These are phyloP conservation scores for Platycheirus rosarum DNA, from an alignment of 2,888 invertebrate species.

Conservation along the genomic window DNA sequence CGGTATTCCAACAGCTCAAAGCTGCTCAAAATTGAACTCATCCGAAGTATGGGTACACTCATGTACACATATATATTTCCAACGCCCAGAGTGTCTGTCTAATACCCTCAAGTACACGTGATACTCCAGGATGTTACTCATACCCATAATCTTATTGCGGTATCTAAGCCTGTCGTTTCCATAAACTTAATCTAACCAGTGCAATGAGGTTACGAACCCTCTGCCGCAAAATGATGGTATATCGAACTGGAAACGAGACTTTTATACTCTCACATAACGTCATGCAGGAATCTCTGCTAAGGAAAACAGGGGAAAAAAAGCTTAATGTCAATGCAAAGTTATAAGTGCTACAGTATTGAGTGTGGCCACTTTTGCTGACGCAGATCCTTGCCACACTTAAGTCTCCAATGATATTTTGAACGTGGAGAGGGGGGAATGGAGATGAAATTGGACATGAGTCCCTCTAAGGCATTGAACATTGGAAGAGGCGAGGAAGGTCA, in stretches of 20 bases:
- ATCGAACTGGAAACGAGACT: slow-evolving; percentile 60
- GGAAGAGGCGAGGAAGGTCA: slow-evolving; percentile 35
- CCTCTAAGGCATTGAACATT: slow-evolving; percentile 31
- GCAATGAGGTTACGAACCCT: slow-evolving; percentile 72
- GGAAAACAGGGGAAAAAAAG: slow-evolving; percentile 27
- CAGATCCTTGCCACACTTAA: slow-evolving; percentile 69
- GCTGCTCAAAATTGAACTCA: neutral
- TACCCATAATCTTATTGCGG: slow-evolving; percentile 70
- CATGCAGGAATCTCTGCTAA: slow-evolving; percentile 33
- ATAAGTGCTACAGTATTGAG: slow-evolving; percentile 69
- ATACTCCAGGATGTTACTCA: slow-evolving; percentile 56
- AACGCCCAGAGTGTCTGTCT: slow-evolving; percentile 5
- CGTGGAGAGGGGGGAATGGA: slow-evolving; percentile 9
- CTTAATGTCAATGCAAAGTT: slow-evolving; percentile 72
- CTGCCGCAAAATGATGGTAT: slow-evolving; percentile 69
- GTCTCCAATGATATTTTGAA: slow-evolving; percentile 51
- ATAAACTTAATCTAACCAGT: slow-evolving; percentile 73
- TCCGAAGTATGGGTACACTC: neutral
- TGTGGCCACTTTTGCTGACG: slow-evolving; percentile 70
- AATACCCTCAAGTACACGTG: slow-evolving; percentile 49
- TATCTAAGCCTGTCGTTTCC: slow-evolving; percentile 71
- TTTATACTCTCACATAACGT: slow-evolving; percentile 41
- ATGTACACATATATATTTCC: slow-evolving; percentile 3
- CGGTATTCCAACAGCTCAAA: neutral
- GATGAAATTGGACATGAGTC: neutral